Conservation (phyloP, 2,797 vertebrate genomes). For the Halcyon badia region DNA sequence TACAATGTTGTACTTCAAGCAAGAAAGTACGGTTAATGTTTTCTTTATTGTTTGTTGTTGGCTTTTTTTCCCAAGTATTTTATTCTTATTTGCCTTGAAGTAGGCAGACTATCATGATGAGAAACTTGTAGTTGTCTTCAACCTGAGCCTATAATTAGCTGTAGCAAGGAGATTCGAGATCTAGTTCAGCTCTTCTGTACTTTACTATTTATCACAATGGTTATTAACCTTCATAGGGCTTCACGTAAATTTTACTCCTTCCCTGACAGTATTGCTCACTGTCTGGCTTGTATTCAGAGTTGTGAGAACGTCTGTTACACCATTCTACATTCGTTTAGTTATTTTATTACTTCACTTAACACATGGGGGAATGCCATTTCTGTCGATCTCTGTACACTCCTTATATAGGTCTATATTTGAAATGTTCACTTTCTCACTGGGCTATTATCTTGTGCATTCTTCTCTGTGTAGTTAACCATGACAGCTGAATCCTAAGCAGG, state of each 20-base stretch:
- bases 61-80: background rate
- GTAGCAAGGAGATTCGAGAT: background rate
- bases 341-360: background rate
- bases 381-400: background rate
- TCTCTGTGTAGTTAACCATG: accelerated
- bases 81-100: background rate
- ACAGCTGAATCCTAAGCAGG: background rate
- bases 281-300: background rate
- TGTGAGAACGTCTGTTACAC: background rate
- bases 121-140: background rate
- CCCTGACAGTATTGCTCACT: background rate
- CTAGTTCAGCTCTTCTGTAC: background rate
- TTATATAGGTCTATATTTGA: background rate
- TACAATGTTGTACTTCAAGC: background rate
- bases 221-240: background rate
- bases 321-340: background rate
- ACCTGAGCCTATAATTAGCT: background rate
- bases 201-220: background rate
- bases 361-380: background rate
- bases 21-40: background rate
- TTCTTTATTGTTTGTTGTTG: too few relatives aligned
- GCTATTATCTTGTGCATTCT: background rate
- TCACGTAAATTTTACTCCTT: background rate
- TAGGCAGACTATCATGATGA: background rate
- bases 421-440: background rate